phyloP scores from a whole-genome alignment of 2,888 invertebrate genomes.

The Oxycera nigricornis region DNA sequence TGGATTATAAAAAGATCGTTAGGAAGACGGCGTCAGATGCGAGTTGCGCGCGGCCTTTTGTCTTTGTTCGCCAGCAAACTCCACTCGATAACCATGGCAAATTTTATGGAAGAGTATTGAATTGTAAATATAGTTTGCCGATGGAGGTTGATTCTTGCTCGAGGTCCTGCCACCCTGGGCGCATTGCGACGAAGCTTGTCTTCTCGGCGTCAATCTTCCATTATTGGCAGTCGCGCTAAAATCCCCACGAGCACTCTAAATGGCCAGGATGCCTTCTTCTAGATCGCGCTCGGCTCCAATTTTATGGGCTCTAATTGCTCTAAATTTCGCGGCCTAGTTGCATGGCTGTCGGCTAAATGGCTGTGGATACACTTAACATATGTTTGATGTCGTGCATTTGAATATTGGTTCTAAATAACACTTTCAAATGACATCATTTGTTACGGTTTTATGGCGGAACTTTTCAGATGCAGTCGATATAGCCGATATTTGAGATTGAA shows the following conservation, averaged over 20 bases:
- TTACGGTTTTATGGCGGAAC: too few relatives aligned
- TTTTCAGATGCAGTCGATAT: too few relatives aligned
- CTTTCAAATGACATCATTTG: too few relatives aligned
- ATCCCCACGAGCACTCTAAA: slow-evolving; percentile 18
- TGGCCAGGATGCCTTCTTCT: background rate
- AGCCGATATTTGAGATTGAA: too few relatives aligned
- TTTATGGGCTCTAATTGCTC: slow-evolving; percentile 29
- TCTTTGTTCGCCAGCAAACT: background rate
- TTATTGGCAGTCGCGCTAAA: background rate
- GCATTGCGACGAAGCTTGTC: background rate
- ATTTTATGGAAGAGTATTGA: slow-evolving; percentile 8
- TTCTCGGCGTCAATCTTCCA: background rate
- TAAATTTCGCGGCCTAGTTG: slow-evolving; percentile 25
- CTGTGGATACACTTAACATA: too few relatives aligned
- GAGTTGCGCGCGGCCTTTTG: background rate
- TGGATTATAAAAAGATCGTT: slow-evolving; percentile 25
- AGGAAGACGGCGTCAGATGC: background rate
- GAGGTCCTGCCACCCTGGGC: background rate
- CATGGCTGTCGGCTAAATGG: background rate
- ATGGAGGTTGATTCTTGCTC: background rate
- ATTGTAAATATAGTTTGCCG: background rate
- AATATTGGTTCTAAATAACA: too few relatives aligned
- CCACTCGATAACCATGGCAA: slow-evolving; percentile 5
- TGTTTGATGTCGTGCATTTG: too few relatives aligned
- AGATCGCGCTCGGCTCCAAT: background rate